These are phyloP conservation scores for Paralichthys olivaceus DNA, from an alignment of 2,113 vertebrate genomes.

Conservation along the genomic window DNA sequence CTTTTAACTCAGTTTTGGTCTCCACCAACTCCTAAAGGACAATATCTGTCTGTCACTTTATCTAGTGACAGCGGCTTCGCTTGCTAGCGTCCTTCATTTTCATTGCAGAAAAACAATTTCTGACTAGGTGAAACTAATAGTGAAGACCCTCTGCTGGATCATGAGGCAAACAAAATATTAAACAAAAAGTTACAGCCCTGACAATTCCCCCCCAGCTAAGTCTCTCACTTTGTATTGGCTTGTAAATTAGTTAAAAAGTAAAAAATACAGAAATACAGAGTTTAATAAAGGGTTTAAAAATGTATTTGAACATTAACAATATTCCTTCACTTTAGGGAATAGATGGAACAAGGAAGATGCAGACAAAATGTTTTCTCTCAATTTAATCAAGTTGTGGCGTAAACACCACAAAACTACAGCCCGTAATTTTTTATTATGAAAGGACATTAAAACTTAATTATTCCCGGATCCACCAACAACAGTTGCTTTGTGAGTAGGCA, in stretches of 20 bases:
- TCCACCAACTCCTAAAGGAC: too few species aligned
- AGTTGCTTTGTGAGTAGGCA: constrained; percentile 21
- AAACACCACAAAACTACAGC: background rate
- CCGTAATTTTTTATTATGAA: background rate
- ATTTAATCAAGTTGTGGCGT: background rate
- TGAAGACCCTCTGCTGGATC: too few species aligned
- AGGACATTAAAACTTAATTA: background rate
- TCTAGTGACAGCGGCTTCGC: too few species aligned
- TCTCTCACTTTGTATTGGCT: background rate
- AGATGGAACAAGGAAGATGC: background rate
- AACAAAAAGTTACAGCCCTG: too few species aligned
- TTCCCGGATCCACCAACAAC: background rate
- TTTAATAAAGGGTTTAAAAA: background rate
- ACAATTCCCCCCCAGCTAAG: background rate
- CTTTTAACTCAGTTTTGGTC: too few species aligned
- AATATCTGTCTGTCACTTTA: too few species aligned
- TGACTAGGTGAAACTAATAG: background rate
- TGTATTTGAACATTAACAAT: background rate
- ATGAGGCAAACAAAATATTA: too few species aligned
- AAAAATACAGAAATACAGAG: background rate
- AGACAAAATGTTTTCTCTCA: background rate
- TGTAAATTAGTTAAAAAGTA: background rate
- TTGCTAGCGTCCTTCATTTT: too few species aligned
- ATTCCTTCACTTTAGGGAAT: background rate
- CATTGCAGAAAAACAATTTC: background rate